Base-by-base conservation (phyloP, 2,888 invertebrate genomes). In the Hetaerina titia region DNA sequence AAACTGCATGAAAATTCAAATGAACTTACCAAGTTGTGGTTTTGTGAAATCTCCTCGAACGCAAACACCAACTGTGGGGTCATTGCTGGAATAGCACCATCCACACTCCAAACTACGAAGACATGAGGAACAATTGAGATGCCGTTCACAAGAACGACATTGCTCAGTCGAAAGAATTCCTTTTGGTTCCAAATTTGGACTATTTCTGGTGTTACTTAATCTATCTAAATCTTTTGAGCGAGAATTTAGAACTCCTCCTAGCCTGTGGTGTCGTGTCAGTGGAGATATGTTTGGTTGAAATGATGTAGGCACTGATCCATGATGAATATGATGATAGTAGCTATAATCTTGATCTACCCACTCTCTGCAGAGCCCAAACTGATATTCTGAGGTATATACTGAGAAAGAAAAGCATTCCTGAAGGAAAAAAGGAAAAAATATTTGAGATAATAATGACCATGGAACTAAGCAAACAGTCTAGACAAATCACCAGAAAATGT, bases 331-430 rank as follows among this genome's bases (percentile, higher is more conserved):
- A 96, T 96, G 9, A 96, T 95, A 19, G 96, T 97, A 96, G 89
- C 97, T 60, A 88, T 90, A 89, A 95, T 98, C 98, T 96, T 98
- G 98, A 96, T 99, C 99, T 95, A 99, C 97, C 99, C 99, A 99
- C 96, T 99, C 99, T 81, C 98, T 98, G 96, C 99, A 99, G 96
- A 98, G 97, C 0, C 99, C 99, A 97, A 99, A 99, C 96, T 99
- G 98, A 97, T 99, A 99, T 96, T 99, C 98, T 96, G 99, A 99
- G 13, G 99, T 99, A 97, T 99, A 99, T 1, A 99, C 98, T n/a
- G 99, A 98, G 97, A 99, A 99, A 95, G 99, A 98, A 96, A 99
- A 99, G 96, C 99, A 99, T 96, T 99, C 98, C 95, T 98, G 96
- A 31, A 96, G 95, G 56, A 88, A 25, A 94, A 17, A 58, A 69